phyloP scores from a whole-genome alignment of 1,140 invertebrate species.

The Sitodiplosis mosellana region DNA sequence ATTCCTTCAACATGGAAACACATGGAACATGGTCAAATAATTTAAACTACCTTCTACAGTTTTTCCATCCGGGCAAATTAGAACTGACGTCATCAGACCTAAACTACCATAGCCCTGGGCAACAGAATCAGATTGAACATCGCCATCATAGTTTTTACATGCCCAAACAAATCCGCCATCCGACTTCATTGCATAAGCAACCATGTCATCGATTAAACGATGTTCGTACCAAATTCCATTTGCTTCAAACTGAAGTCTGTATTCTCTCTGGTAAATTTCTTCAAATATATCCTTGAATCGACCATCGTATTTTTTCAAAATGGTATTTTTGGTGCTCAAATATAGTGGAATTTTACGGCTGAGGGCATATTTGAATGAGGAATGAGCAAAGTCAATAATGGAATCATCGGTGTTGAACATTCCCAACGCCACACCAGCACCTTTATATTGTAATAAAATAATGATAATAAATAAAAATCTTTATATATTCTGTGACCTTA shows the following conservation, averaged over 20 bases:
- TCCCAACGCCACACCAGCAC: constrained; percentile 74
- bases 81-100: constrained; percentile 89
- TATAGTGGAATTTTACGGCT: constrained; percentile 76
- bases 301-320: constrained; percentile 96
- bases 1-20: too few relatives aligned
- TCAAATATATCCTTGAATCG: constrained; percentile 99
- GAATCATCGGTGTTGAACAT: constrained; percentile 97
- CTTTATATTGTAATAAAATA: too few relatives aligned
- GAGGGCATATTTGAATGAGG: constrained; percentile 83
- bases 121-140: constrained; percentile 95
- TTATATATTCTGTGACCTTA: too few relatives aligned
- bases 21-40: too few relatives aligned
- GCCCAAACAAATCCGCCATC: constrained; percentile 99
- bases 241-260: constrained; percentile 70
- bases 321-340: constrained; percentile 97
- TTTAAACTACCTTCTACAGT: constrained; percentile 53
- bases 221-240: constrained; percentile 92
- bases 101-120: constrained; percentile 88
- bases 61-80: constrained; percentile 88
- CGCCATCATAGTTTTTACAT: constrained; percentile 98
- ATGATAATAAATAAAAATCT: too few relatives aligned
- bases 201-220: constrained; percentile 97
- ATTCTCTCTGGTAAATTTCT: constrained; percentile 86
- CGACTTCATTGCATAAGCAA: constrained; percentile 94
- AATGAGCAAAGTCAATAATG: constrained; percentile 79